Conservation (phyloP, 1,140 invertebrate genomes). For the Meloidogyne chitwoodi region DNA sequence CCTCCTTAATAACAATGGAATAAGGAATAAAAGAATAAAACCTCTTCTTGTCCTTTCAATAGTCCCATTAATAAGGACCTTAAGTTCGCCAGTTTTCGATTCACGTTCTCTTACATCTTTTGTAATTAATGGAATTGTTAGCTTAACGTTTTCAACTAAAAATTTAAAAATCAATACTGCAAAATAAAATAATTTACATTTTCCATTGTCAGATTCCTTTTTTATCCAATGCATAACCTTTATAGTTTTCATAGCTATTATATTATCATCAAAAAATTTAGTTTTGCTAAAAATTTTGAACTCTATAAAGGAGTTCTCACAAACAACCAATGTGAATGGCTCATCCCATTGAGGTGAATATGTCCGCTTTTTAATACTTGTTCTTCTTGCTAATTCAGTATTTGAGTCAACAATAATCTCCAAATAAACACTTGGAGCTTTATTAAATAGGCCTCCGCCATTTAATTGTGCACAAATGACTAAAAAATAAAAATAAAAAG, state of each 20-base stretch:
- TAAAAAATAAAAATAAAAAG: neutral
- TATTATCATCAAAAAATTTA: constrained; percentile 51
- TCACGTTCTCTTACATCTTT: constrained; percentile 36
- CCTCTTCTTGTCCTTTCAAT: constrained; percentile 41
- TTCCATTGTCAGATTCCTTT: constrained; percentile 54
- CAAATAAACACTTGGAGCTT: constrained; percentile 44
- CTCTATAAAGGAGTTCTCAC: constrained; percentile 44
- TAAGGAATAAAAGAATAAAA: neutral
- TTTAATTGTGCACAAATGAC: constrained; percentile 34
- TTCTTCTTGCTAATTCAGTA: constrained; percentile 26
- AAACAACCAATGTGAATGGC: constrained; percentile 39
- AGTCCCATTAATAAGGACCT: constrained; percentile 33
- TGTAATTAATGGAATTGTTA: constrained; percentile 37
- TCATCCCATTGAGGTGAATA: constrained; percentile 54
- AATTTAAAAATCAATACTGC: constrained; percentile 15
- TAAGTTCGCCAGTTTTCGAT: constrained; percentile 46
- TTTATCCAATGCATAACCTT: constrained; percentile 40
- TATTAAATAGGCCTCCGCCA: constrained; percentile 27
- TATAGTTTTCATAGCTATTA: constrained; percentile 43
- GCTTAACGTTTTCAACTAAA: constrained; percentile 40
- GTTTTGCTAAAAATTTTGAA: constrained; percentile 49
- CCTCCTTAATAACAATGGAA: constrained; percentile 7
- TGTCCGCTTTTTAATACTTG: constrained; percentile 50
- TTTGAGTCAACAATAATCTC: constrained; percentile 39
- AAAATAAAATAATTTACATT: constrained; percentile 34